Evolutionary conservation across 2,888 invertebrate genomes (phyloP), one percentile per base, ranked within the genome.

Genomic region (Oligia latruncula): DNA sequence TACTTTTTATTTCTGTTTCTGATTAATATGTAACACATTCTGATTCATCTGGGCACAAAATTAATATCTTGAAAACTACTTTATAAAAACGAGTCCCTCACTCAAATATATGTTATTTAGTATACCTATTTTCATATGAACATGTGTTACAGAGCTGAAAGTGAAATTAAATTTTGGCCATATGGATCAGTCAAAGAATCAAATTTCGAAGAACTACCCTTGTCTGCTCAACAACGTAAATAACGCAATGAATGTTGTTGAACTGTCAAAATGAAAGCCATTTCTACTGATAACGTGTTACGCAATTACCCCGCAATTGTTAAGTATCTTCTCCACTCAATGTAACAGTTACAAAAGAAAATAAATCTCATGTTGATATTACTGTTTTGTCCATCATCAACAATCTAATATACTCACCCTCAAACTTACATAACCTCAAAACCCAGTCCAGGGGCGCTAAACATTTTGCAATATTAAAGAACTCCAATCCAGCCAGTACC

Each of bases 391-490:
- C 0, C 5, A 9, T 13, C n/a, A 40, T 40, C 23, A 58, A 65
- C 15, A 49, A 23, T 11, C 23, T 49, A 49, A 65, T 65, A 43
- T 35, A 52, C 8, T 43, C 4, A 11, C 5, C 9, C n/a, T n/a
- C 8, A 49, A 49, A 29, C 2, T 70, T 43, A 70, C 20, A 35
- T 17, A 67, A 55, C 17, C 23, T 20, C n/a, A 52, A 81, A 80
- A 43, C 9, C 23, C 55, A 8, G 66, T 71, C n/a, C 79, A 75
- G 64, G 43, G 65, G 70, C 62, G 58, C 71, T 64, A 71, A 87
- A 87, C 85, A 78, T 81, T 78, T 73, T 58, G 52, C 70, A 78
- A 64, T 81, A 66, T 81, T 40, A 66, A 55, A 64, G n/a, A 43
- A 49, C 49, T 68, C 55, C n/a, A 72, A 43, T 65, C 17, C 70